These are phyloP conservation scores for Sthenelais limicola DNA, from an alignment of 2,888 invertebrate species.

Conservation along the genomic window DNA sequence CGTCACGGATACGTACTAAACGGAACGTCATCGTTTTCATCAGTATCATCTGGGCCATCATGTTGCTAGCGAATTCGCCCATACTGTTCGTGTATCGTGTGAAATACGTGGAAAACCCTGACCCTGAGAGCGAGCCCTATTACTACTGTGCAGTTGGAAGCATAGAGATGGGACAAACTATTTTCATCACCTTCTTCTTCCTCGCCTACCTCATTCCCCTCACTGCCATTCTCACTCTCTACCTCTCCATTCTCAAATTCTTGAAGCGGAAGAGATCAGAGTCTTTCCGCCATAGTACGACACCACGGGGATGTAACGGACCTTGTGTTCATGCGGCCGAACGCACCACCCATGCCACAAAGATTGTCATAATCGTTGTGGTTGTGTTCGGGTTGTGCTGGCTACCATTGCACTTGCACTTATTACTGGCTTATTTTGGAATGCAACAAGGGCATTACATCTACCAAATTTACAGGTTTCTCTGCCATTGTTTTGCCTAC, in stretches of 20 bases:
- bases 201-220: conserved; percentile 92
- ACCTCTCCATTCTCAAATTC: conserved; percentile 86
- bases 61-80: conserved; percentile 73
- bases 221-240: conserved; percentile 87
- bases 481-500: conserved; percentile 50
- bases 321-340: background rate
- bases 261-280: conserved; percentile 81
- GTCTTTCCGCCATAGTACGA: conserved; percentile 77
- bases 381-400: conserved; percentile 94
- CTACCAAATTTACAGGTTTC: conserved; percentile 47
- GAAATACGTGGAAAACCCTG: conserved; percentile 6
- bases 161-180: conserved; percentile 44
- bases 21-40: conserved; percentile 39
- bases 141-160: conserved; percentile 48
- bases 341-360: conserved; percentile 80
- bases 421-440: conserved; percentile 48
- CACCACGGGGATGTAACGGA: conserved; percentile 10
- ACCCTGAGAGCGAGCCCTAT: conserved; percentile 30
- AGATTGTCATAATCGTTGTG: conserved; percentile 92
- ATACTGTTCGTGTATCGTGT: conserved; percentile 63
- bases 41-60: conserved; percentile 83
- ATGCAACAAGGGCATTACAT: conserved; percentile 32
- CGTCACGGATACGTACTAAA: conserved; percentile 36
- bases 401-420: conserved; percentile 84
- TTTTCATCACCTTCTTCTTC: conserved; percentile 78